Conservation (phyloP, 2,888 invertebrate species). For the Drosophila nigritarsus region DNA sequence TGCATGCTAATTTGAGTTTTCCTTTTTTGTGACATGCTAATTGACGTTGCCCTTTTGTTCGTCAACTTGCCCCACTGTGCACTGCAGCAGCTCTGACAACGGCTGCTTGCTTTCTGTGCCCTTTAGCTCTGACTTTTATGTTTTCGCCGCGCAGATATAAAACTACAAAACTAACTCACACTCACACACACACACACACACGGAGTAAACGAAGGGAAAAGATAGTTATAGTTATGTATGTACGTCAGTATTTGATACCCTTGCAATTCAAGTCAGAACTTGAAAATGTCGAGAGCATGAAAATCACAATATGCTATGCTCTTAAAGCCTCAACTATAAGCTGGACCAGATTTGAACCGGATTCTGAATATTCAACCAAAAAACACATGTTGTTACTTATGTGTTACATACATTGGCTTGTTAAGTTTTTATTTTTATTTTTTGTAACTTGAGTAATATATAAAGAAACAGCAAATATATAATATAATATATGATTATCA, state of each 20-base stretch:
- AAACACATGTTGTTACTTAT: neutral
- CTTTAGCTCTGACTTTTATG: slow-evolving; percentile 77
- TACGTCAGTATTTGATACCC: slow-evolving; percentile 50
- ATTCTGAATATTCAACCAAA: neutral
- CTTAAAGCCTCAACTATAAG: neutral
- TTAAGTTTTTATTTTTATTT: neutral
- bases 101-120: slow-evolving; percentile 74
- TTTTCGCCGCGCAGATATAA: slow-evolving; percentile 71
- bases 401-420: neutral
- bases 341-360: neutral
- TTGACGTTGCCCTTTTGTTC: slow-evolving; percentile 45
- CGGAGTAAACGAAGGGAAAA: neutral
- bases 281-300: slow-evolving; percentile 26
- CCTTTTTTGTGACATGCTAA: slow-evolving; percentile 34
- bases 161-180: slow-evolving; percentile 56
- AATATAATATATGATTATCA: neutral
- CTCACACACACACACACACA: slow-evolving; percentile 22
- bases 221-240: slow-evolving; percentile 19
- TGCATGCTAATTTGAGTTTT: slow-evolving; percentile 38
- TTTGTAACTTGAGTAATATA: neutral
- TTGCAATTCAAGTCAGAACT: slow-evolving; percentile 29
- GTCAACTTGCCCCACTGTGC: slow-evolving; percentile 61
- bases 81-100: slow-evolving; percentile 46
- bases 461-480: neutral
- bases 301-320: neutral